Evolutionary conservation across 2,888 invertebrate species (phyloP).

Genomic region (Morpho deidamia): DNA sequence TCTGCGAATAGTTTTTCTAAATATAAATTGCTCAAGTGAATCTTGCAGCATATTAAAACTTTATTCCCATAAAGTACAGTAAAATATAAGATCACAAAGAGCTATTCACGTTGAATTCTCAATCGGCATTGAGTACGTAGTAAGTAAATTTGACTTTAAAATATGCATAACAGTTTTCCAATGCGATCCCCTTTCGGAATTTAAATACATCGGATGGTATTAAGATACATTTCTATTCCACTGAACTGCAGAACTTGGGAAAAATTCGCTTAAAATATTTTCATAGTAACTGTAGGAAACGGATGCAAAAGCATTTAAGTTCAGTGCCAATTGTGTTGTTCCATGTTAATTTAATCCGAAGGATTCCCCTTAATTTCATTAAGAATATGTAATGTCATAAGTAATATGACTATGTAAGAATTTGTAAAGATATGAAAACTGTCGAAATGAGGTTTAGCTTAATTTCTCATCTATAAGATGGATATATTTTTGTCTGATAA

Average conservation of each 20-base stretch:
- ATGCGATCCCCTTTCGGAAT: slow-evolving; percentile 71
- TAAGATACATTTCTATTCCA: slow-evolving; percentile 75
- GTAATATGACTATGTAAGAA: too few relatives aligned
- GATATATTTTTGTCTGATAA: too few relatives aligned
- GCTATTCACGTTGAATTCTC: slow-evolving; percentile 58
- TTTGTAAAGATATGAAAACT: too few relatives aligned
- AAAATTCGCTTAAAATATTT: slow-evolving; percentile 37
- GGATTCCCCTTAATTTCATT: too few relatives aligned
- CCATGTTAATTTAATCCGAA: too few relatives aligned
- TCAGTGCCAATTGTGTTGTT: too few relatives aligned
- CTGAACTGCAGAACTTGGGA: slow-evolving; percentile 52
- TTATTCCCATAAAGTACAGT: slow-evolving; percentile 45
- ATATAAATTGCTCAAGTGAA: not conserved
- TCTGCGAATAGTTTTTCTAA: not conserved
- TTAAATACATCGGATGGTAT: slow-evolving; percentile 73
- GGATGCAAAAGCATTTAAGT: too few relatives aligned
- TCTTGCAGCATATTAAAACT: slow-evolving; percentile 33
- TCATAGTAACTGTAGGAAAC: not conserved
- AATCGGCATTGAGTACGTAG: slow-evolving; percentile 49
- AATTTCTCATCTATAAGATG: too few relatives aligned
- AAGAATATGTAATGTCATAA: too few relatives aligned
- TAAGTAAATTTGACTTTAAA: slow-evolving; percentile 77
- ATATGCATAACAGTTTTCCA: slow-evolving; percentile 78
- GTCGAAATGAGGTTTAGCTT: too few relatives aligned
- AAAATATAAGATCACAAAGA: slow-evolving; percentile 64